Evolutionary conservation across 1,140 invertebrate species (phyloP).

Genomic region (Apis cerana): DNA sequence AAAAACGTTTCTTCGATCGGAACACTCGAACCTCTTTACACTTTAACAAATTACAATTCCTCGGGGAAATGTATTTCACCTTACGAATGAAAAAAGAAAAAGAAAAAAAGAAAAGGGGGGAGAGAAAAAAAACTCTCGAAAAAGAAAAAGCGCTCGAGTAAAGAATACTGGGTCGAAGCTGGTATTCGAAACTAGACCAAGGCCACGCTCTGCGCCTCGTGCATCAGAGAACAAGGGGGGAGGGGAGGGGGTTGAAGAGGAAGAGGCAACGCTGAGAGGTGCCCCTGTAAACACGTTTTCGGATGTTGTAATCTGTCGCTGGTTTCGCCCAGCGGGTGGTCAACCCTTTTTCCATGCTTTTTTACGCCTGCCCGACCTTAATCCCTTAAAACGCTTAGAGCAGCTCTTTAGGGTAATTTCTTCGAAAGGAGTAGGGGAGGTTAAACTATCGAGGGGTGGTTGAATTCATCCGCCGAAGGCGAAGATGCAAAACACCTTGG

Average conservation of each 20-base stretch:
- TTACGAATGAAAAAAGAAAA: too few relatives aligned
- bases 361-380: conserved; percentile 73
- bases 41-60: too few relatives aligned
- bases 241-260: background rate
- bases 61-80: background rate
- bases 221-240: background rate
- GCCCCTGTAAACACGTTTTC: conserved; percentile 56
- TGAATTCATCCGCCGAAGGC: background rate
- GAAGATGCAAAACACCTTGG: conserved; percentile 73
- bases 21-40: too few relatives aligned
- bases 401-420: conserved; percentile 75
- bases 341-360: conserved; percentile 69
- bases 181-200: conserved; percentile 12
- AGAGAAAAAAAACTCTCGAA: background rate
- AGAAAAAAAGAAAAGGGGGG: too few relatives aligned
- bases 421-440: background rate
- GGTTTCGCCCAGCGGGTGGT: conserved; percentile 72
- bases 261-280: conserved; percentile 14
- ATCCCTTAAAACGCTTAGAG: conserved; percentile 75
- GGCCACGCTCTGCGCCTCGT: background rate
- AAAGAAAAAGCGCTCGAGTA: background rate
- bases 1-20: too few relatives aligned
- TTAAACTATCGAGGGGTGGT: background rate
- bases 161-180: background rate
- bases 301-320: conserved; percentile 68